Conservation (phyloP, 2,113 vertebrate genomes). For the Antennarius striatus region DNA sequence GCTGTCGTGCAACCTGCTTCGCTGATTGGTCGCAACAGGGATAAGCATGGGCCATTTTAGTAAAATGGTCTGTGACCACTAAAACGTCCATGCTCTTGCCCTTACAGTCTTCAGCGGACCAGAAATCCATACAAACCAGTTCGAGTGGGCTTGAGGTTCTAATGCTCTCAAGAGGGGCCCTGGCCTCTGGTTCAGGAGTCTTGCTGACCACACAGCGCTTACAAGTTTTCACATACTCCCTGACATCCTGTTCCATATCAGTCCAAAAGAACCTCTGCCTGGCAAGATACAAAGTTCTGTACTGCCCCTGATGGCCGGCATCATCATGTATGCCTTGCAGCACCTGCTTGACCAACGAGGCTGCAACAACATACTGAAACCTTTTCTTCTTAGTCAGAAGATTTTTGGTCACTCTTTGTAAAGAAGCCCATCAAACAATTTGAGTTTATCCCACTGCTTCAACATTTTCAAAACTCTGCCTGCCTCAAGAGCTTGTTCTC, state of each 20-base stretch:
- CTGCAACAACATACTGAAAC: not conserved
- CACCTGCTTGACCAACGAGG: not conserved
- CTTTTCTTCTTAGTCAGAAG: not conserved
- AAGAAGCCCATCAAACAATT: not conserved
- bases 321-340: constrained; percentile 10
- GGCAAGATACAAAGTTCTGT: constrained; percentile 4
- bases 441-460: not conserved
- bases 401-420: constrained; percentile 20
- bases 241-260: constrained; percentile 14
- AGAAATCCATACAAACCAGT: not conserved
- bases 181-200: not conserved
- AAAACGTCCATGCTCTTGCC: not conserved
- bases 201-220: constrained; percentile 8
- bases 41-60: not conserved
- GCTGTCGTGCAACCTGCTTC: not conserved
- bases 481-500: not conserved
- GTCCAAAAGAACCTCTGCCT: not conserved
- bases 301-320: constrained; percentile 25
- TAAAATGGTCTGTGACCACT: constrained; percentile 3
- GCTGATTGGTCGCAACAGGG: not conserved
- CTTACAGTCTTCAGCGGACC: not conserved
- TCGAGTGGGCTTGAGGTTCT: not conserved
- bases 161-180: not conserved
- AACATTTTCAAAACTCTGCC: not conserved
- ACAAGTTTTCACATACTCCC: constrained; percentile 19